Evolutionary conservation across 2,797 vertebrate species (phyloP), one percentile per base, ranked within the genome.

Genomic region (Buceros bicornis): DNA sequence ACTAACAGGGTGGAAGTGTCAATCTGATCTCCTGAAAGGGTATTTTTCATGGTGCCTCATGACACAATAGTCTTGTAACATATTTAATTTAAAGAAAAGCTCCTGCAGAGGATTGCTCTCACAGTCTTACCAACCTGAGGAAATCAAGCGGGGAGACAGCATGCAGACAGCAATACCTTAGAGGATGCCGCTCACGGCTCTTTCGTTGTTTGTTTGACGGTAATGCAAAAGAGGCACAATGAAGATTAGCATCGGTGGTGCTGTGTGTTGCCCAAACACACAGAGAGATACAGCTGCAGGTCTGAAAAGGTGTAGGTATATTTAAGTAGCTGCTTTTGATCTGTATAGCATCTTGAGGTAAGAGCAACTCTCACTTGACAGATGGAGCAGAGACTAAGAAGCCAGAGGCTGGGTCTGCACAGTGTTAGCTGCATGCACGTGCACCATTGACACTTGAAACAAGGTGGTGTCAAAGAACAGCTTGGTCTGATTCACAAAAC

Each of bases 71-170:
- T 77, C 91, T 80, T 80, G 88, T 87, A 96, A 67, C 94, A 95
- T 95, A 90, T 95, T 94, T 96, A 89, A 95, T 96, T 95, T 95
- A 94, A 89, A 95, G 78, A 90, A 90, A 87, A 96, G 50, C 83
- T 90, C 72, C 90, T 85, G 88, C 74, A 57, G 77, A 92, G 61
- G 92, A 28, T 74, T 93, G 74, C 61, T 96, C 40, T 53, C 7
- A 3, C 35, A 85, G 71, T 17, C 77, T 92, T 40, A 48, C 77
- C 22, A 0, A 93, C 92, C 87, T 74, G 86, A 47, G 83, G 92
- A 95, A 51, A 80, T 94, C 67, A 87, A 78, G 86, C 4, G 0
- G 67, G 78, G 86, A 90, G 73, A 79, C 11, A 10, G 58, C 78
- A 40, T 3, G 29, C 80, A 93, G 90, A 80, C 91, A 85, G 86